These are phyloP conservation scores for Drosophila longiperda DNA, from an alignment of 2,888 invertebrate species.

Conservation along the genomic window DNA sequence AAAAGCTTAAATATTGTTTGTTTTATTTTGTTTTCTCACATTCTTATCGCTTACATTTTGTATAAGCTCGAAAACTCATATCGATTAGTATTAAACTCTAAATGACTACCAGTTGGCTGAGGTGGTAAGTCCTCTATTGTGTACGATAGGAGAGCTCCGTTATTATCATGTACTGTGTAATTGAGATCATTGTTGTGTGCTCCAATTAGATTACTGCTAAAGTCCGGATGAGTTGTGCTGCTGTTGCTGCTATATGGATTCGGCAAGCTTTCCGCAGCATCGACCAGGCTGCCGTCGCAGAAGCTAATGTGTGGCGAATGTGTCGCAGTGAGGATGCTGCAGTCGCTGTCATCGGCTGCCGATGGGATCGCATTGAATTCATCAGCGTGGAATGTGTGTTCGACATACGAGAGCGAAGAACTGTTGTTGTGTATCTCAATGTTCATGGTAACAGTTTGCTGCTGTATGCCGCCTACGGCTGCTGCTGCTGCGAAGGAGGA, in stretches of 20 bases:
- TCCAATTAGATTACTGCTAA: slow-evolving; percentile 63
- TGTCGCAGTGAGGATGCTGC: slow-evolving; percentile 74
- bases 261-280: slow-evolving; percentile 61
- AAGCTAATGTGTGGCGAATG: slow-evolving; percentile 76
- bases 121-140: slow-evolving; percentile 78
- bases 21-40: slow-evolving; percentile 57
- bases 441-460: slow-evolving; percentile 82
- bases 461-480: slow-evolving; percentile 43
- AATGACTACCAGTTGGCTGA: slow-evolving; percentile 81
- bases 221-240: slow-evolving; percentile 46
- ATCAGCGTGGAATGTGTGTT: slow-evolving; percentile 76
- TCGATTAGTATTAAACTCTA: slow-evolving; percentile 81
- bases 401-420: slow-evolving; percentile 59
- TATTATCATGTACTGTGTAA: slow-evolving; percentile 75
- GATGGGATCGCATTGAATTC: slow-evolving; percentile 73
- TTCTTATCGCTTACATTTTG: slow-evolving; percentile 67
- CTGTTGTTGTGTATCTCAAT: slow-evolving; percentile 82
- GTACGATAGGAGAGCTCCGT: slow-evolving; percentile 77
- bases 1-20: slow-evolving; percentile 64
- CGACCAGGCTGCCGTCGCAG: slow-evolving; percentile 57
- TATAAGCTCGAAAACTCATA: slow-evolving; percentile 78
- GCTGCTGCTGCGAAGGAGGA: neutral
- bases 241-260: slow-evolving; percentile 50
- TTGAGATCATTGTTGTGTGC: slow-evolving; percentile 80
- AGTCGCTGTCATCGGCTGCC: slow-evolving; percentile 77